A percentile compares a stretch with the other conserved stretches of the same genome.
phyloP scores from a whole-genome alignment of 1,140 invertebrate species.

The Drosophila willistoni region DNA sequence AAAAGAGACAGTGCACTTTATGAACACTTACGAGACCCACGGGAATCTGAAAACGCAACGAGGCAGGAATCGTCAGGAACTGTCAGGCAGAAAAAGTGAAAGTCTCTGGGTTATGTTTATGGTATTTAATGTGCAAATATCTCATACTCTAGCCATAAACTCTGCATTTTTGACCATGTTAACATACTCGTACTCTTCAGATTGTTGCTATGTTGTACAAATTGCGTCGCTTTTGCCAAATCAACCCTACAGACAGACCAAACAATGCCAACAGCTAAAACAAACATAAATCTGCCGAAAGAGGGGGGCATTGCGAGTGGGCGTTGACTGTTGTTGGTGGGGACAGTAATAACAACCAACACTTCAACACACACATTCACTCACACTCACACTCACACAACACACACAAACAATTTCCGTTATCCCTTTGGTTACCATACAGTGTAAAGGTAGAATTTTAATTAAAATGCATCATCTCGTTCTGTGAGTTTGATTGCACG shows the following conservation, averaged over 20 bases:
- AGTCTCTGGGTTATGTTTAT: slow-evolving; percentile 53
- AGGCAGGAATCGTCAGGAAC: too few relatives aligned
- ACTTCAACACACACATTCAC: slow-evolving; percentile 52
- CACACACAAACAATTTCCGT: slow-evolving; percentile 62
- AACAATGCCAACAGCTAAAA: slow-evolving; percentile 41
- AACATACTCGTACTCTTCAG: background rate
- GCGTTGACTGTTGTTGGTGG: slow-evolving; percentile 15
- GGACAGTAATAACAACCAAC: slow-evolving; percentile 60
- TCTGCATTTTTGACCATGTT: slow-evolving; percentile 30
- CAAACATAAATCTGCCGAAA: slow-evolving; percentile 45
- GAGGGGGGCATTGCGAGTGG: slow-evolving; percentile 11
- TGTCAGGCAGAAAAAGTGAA: slow-evolving; percentile 60
- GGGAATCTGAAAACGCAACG: slow-evolving; percentile 44
- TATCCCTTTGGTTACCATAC: slow-evolving; percentile 45
- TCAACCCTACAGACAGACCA: slow-evolving; percentile 73
- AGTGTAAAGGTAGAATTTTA: slow-evolving; percentile 59
- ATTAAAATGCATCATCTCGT: slow-evolving; percentile 64
- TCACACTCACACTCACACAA: slow-evolving; percentile 40
- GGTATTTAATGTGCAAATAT: slow-evolving; percentile 81
- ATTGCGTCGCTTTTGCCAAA: slow-evolving; percentile 74
- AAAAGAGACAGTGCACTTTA: slow-evolving; percentile 63
- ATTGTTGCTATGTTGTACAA: slow-evolving; percentile 46
- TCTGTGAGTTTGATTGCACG: background rate
- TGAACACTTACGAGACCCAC: slow-evolving; percentile 72
- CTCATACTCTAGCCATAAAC: slow-evolving; percentile 50